Evolutionary conservation across 2,888 invertebrate species (phyloP).

Genomic region (Agrotis puta): DNA sequence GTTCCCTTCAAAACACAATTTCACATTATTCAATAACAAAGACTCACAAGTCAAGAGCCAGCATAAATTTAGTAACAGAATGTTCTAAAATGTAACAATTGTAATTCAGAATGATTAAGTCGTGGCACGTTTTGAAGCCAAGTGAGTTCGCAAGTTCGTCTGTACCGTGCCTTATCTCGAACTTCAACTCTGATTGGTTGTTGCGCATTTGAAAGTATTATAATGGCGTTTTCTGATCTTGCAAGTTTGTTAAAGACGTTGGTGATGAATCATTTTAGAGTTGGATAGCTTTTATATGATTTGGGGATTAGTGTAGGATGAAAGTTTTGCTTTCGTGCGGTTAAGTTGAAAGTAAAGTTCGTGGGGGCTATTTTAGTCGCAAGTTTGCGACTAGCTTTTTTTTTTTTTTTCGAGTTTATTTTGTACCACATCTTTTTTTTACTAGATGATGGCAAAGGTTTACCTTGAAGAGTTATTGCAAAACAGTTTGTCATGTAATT

Average conservation of each 20-base stretch:
- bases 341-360: too few species aligned
- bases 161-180: slow-evolving; percentile 73
- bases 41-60: slow-evolving; percentile 31
- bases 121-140: slow-evolving; percentile 67
- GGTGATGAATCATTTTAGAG: slow-evolving; percentile 36
- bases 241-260: slow-evolving; percentile 39
- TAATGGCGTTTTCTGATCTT: slow-evolving; percentile 62
- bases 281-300: slow-evolving; percentile 25
- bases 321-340: slow-evolving; percentile 2
- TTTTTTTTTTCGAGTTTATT: too few species aligned
- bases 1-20: slow-evolving; percentile 31
- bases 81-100: slow-evolving; percentile 65
- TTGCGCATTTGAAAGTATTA: slow-evolving; percentile 62
- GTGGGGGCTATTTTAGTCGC: too few species aligned
- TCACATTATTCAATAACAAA: slow-evolving; percentile 30
- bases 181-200: slow-evolving; percentile 67
- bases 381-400: too few species aligned
- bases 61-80: slow-evolving; percentile 48
- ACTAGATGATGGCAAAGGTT: too few species aligned
- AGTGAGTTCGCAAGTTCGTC: slow-evolving; percentile 69
- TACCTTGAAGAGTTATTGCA: too few species aligned
- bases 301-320: background rate
- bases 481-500: too few species aligned
- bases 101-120: slow-evolving; percentile 70
- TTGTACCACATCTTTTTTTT: too few species aligned